Evolutionary conservation across 2,888 invertebrate species (phyloP), one percentile per base, ranked within the genome.

Genomic region (Siphonodentalium dalli): DNA sequence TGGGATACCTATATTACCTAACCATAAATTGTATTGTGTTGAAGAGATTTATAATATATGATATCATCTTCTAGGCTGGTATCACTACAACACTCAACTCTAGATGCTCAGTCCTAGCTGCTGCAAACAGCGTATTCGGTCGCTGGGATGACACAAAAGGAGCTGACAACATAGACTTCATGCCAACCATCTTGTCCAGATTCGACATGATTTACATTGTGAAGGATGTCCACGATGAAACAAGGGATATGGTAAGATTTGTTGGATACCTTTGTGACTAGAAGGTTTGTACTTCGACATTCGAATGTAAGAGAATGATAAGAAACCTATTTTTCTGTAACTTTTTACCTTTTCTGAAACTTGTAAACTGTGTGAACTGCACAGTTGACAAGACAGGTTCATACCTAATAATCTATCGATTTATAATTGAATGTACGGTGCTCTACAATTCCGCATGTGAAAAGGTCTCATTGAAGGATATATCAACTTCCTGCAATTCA

Each of bases 141-240:
- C 88, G 97, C 15, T 99, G 99, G 99, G 99, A 99, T 80, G 99
- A 99, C 71, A 91, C 91, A 0, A 96, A 96, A 82, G 96, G 95
- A 1, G 95, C 93, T 68, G 94, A 95, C 71, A 99, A 99, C 82
- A 98, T 99, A 62, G 96, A 99, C 83, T 99, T 99, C 80, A 93
- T 99, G 93, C 99, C 99, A 4, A 99, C 99, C n/a, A 99, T 99
- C 81, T 86, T 99, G 53, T 98, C 99, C 0, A 89, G 99, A 83
- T 99, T 99, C 82, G 99, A 99, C 83, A 98, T 95, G 94, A 99
- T 99, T 72, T 99, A 97, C 82, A 94, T 99, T 73, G 93, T 99
- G 0, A 99, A 98, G 82, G 99, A 99, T 83, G 91, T 93, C 65
- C 97, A 98, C 75, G 89, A 95, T 76, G 89, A 92, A 79, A 82